These are phyloP conservation scores for Taenaris catops DNA, from an alignment of 2,888 invertebrate genomes.

Conservation along the genomic window DNA sequence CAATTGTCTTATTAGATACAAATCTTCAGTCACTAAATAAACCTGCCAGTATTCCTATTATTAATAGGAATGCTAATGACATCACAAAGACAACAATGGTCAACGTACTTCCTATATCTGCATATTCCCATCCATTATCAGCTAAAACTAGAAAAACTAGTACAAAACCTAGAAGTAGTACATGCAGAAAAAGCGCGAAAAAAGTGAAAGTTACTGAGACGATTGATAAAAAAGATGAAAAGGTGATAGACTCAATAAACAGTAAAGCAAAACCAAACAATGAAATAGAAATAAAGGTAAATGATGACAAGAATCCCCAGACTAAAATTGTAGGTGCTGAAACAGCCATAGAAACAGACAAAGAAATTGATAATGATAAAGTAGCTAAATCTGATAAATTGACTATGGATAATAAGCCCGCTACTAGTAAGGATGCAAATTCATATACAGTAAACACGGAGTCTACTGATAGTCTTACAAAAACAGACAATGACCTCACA, in stretches of 20 bases:
- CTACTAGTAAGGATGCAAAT: slow-evolving; percentile 2
- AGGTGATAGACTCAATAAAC: too few species aligned
- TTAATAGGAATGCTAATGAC: slow-evolving; percentile 55
- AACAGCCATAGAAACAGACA: neutral
- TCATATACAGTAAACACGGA: slow-evolving; percentile 1
- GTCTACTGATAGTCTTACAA: neutral
- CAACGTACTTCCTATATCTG: slow-evolving; percentile 69
- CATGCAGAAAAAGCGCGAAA: slow-evolving; percentile 25
- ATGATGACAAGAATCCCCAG: neutral
- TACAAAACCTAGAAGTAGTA: slow-evolving; percentile 37
- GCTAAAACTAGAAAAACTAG: slow-evolving; percentile 53
- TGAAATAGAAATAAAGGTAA: slow-evolving; percentile 1
- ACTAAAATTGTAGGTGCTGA: neutral
- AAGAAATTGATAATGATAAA: neutral
- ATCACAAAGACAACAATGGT: slow-evolving; percentile 73
- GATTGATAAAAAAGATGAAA: slow-evolving; percentile 11
- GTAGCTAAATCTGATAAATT: slow-evolving; percentile 1
- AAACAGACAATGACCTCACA: slow-evolving; percentile 1
- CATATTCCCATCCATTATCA: slow-evolving; percentile 65
- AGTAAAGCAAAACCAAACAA: slow-evolving; percentile 2
- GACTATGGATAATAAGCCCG: neutral
- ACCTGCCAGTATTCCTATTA: slow-evolving; percentile 41
- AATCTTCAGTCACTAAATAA: slow-evolving; percentile 55
- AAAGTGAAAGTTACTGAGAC: slow-evolving; percentile 14
- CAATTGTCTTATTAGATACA: slow-evolving; percentile 60